Evolutionary conservation across 2,113 vertebrate species (phyloP), one percentile per base, ranked within the genome.

Genomic region (Amphiprion ocellaris): DNA sequence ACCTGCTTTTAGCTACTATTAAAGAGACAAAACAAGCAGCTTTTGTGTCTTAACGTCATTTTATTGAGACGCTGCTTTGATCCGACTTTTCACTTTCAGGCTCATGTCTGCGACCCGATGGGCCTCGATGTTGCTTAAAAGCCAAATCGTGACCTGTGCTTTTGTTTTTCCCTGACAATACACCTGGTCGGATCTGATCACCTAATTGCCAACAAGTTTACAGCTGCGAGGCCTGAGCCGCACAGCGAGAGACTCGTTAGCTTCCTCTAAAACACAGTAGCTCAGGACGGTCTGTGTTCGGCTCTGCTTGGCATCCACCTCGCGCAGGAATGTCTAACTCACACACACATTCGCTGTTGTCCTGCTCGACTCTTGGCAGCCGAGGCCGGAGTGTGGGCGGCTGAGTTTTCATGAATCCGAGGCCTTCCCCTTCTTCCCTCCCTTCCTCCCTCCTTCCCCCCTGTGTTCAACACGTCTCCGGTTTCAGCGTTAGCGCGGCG

Each of bases 371-470:
- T 85, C 82, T 87, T 93, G 90, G 90, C 90, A 89, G 79, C 55
- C 68, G 70, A 77, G 83, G 85, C 80, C 77, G 0, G 78, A 80
- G 91, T 85, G 92, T 92, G 92, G 92, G 92, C 81, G 90, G 92
- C 89, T 91, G 91, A 91, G 87, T 91, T 81, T 92, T 93, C 90
- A 88, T 91, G 82, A 88, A 89, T 89, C 77, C 12, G 70, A 88
- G 90, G 90, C 88, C 88, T 90, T 88, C 84, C 90, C 79, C 63
- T 64, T 66, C 68, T 46, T 56, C 33, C 33, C 64, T 33, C 10
- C 72, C 62, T 61, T 61, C 69, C 52, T 63, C 80, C 64, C 16
- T 47, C 53, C n/a, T 37, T 69, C 72, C 24, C 65, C 24, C 61
- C 73, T 64, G 79, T 83, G 71, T 86, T 82, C 77, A 10, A 49